Evolutionary conservation across 1,140 invertebrate species (phyloP).

Genomic region (Hesperophylax magnus): DNA sequence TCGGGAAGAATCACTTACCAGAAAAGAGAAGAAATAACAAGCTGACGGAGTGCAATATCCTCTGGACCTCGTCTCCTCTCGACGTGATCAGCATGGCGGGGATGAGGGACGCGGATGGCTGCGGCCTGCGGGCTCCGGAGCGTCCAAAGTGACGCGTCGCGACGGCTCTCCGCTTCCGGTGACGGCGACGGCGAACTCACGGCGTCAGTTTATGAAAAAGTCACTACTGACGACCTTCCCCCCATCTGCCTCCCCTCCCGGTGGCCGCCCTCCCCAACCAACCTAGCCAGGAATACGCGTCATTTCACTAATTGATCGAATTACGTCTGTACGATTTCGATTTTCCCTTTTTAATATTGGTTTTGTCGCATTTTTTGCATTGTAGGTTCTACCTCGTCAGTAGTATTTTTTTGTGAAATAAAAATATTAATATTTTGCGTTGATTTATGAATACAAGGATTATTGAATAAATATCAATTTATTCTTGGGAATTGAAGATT

Average conservation of each 20-base stretch:
- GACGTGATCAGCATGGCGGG: too few relatives aligned
- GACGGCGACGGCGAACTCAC: not conserved
- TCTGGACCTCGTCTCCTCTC: not conserved
- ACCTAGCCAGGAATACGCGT: slow-evolving; percentile 5
- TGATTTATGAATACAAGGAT: too few relatives aligned
- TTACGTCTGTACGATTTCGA: slow-evolving; percentile 24
- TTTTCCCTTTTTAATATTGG: slow-evolving; percentile 15
- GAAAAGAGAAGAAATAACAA: not conserved
- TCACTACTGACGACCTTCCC: not conserved
- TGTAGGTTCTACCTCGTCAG: too few relatives aligned
- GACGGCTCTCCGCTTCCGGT: not conserved
- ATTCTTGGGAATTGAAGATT: too few relatives aligned
- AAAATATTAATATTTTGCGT: too few relatives aligned
- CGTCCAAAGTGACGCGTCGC: not conserved
- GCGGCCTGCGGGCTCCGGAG: not conserved
- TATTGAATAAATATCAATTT: too few relatives aligned
- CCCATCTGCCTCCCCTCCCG: not conserved
- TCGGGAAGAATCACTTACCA: not conserved
- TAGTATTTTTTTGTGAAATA: too few relatives aligned
- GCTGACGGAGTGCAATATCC: not conserved
- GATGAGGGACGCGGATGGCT: too few relatives aligned
- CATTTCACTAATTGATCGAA: slow-evolving; percentile 45
- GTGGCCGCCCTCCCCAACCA: not conserved
- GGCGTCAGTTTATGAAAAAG: not conserved
- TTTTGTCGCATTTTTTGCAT: slow-evolving; percentile 20